A percentile compares a stretch with the other conserved stretches of the same genome.
Conservation (phyloP, 2,888 invertebrate genomes). For the Lasioglossum calceatum region DNA sequence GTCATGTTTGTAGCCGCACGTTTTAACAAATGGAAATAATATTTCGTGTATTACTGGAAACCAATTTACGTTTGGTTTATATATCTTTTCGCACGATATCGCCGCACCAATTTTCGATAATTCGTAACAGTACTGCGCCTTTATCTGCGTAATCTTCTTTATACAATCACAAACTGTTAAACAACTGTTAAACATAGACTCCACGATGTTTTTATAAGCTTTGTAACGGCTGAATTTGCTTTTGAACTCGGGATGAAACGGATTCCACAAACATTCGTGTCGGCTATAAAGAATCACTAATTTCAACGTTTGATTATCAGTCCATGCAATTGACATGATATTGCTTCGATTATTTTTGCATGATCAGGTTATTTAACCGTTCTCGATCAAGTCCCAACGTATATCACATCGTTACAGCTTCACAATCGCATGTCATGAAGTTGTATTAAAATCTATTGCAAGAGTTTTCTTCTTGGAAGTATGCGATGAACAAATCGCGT, state of each 20-base stretch:
- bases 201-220: slow-evolving; percentile 69
- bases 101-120: slow-evolving; percentile 61
- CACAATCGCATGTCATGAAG: slow-evolving; percentile 12
- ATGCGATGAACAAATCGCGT: slow-evolving; percentile 10
- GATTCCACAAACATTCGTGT: slow-evolving; percentile 76
- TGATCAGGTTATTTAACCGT: slow-evolving; percentile 60
- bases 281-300: slow-evolving; percentile 74
- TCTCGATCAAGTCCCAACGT: slow-evolving; percentile 2
- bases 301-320: slow-evolving; percentile 65
- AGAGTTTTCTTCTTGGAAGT: slow-evolving; percentile 24
- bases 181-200: slow-evolving; percentile 63
- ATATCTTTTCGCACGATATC: slow-evolving; percentile 61
- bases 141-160: slow-evolving; percentile 46
- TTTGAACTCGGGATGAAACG: slow-evolving; percentile 64
- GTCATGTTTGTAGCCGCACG: slow-evolving; percentile 25
- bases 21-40: slow-evolving; percentile 50
- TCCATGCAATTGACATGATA: slow-evolving; percentile 71
- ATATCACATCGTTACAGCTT: slow-evolving; percentile 32
- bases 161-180: slow-evolving; percentile 71
- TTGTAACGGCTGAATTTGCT: slow-evolving; percentile 62
- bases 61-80: slow-evolving; percentile 55
- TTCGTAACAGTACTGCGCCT: slow-evolving; percentile 62
- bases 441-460: slow-evolving; percentile 21
- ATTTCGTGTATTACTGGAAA: slow-evolving; percentile 57
- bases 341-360: slow-evolving; percentile 25